These are phyloP conservation scores for Strix aluco DNA, from an alignment of 2,113 vertebrate species.

Conservation along the genomic window DNA sequence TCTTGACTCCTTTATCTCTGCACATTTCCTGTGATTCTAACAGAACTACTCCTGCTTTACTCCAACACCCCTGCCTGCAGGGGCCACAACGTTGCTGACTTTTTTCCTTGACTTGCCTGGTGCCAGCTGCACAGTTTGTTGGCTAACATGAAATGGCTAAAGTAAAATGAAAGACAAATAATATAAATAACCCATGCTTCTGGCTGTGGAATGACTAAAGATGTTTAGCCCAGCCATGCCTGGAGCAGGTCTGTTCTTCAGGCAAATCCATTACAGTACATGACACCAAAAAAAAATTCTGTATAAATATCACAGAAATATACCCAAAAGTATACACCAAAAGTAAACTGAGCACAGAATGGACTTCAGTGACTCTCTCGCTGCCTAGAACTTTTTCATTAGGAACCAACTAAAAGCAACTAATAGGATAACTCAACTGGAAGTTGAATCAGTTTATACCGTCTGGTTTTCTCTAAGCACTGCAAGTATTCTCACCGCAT, in stretches of 20 bases:
- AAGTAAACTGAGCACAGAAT: background rate
- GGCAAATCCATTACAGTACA: background rate
- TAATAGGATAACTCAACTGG: background rate
- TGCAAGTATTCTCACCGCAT: background rate
- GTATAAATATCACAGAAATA: background rate
- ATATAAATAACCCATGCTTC: background rate
- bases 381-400: background rate
- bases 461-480: background rate
- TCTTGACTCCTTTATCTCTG: background rate
- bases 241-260: background rate
- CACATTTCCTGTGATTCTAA: background rate
- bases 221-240: background rate
- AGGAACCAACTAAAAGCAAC: background rate
- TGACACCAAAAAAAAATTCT: background rate
- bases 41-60: background rate
- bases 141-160: background rate
- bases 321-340: background rate
- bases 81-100: background rate
- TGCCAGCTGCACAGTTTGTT: background rate
- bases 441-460: background rate
- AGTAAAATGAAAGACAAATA: background rate
- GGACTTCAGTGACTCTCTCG: background rate
- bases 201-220: background rate
- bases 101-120: background rate
- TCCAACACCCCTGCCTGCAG: background rate